Evolutionary conservation across 2,888 invertebrate genomes (phyloP).

Genomic region (Lumbricus terrestris): DNA sequence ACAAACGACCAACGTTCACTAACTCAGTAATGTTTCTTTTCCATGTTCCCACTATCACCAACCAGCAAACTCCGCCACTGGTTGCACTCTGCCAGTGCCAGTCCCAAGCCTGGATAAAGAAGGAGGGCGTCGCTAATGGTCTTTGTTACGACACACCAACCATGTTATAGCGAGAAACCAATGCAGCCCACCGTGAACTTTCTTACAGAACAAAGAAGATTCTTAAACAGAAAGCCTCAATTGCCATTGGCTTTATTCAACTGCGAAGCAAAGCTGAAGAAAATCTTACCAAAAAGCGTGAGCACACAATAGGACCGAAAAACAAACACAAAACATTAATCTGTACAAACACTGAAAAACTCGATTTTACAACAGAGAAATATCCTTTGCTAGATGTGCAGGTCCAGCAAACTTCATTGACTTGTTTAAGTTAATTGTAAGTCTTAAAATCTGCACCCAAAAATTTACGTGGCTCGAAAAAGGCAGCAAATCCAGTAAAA

Average conservation of each 20-base stretch:
- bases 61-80: too few species aligned
- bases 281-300: background rate
- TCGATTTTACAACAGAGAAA: background rate
- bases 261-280: background rate
- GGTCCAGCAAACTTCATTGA: background rate
- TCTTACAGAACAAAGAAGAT: too few species aligned
- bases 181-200: background rate
- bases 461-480: background rate
- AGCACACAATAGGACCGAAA: background rate
- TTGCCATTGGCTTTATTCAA: background rate
- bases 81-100: too few species aligned
- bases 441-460: background rate
- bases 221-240: background rate
- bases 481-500: background rate
- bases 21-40: background rate
- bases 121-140: too few species aligned
- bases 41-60: background rate
- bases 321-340: background rate
- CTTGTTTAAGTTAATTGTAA: background rate
- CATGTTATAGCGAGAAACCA: too few species aligned
- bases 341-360: background rate
- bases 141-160: too few species aligned
- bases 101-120: too few species aligned
- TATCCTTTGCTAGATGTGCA: background rate
- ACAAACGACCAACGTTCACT: background rate